Evolutionary conservation across 1,140 invertebrate genomes (phyloP), one percentile per base, ranked within the genome.

Genomic region (Drosophila guanche): DNA sequence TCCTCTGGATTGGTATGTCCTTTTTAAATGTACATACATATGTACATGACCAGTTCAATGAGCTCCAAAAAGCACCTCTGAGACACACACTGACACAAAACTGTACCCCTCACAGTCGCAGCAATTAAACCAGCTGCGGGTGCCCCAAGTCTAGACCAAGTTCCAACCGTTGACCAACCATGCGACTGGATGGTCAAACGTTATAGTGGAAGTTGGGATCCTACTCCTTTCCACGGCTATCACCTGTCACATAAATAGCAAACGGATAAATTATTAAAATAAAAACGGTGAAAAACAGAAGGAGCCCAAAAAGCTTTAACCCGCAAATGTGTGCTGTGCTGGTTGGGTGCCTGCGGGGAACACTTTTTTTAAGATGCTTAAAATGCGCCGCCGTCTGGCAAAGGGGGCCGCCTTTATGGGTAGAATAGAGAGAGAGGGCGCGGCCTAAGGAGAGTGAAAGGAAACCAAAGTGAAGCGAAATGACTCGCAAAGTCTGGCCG

Each of bases 241-340:
- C 70, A 79, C 79, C 79, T 83, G 79, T 84, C 79, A 84, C 79
- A 83, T 83, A 83, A 83, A 83, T 83, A 83, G 69, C 77, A 45
- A 68, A 29, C 45, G 46, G 65, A 74, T 83, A 74, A 83, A 84
- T 84, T 83, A 83, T 83, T 84, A 80, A 80, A 80, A 78, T 22
- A 55, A 47, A 67, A 47, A 55, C 72, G 59, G 43, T 55, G 61
- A 66, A 70, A 79, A 67, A 53, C 65, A 68, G 48, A 56, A 68
- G 65, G 62, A 66, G 52, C 65, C 42, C 50, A 47, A 25, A 68
- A 79, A 74, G 16, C 59, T 84, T 74, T 60, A 70, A 63, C 59
- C 53, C 41, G 48, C 73, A 50, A 50, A 33, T 55, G 51, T 54
- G 55, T 57, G 33, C 33, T 56, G 22, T 1, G 43, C 55, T 66